phyloP scores from a whole-genome alignment of 2,113 vertebrate species.

The Grallaria varia region DNA sequence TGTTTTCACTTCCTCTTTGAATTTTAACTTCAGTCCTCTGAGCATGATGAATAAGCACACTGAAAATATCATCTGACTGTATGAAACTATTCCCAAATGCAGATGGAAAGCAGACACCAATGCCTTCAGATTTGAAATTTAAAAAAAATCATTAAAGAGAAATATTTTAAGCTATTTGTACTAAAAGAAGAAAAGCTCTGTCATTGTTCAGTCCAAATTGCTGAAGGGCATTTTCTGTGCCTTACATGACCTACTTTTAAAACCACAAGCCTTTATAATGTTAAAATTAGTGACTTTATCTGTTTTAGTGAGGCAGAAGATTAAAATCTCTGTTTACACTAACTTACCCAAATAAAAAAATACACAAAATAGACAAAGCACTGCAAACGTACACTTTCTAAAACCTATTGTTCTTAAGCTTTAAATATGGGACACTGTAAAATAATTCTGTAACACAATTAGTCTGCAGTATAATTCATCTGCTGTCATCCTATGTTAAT shows the following conservation, averaged over 20 bases:
- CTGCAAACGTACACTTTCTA: not conserved
- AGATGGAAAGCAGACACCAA: not conserved
- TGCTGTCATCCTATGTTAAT: not conserved
- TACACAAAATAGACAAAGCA: not conserved
- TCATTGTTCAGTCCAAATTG: not conserved
- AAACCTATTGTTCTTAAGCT: not conserved
- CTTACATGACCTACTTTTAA: conserved; percentile 28
- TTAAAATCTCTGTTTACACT: not conserved
- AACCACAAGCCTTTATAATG: not conserved
- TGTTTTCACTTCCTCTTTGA: not conserved
- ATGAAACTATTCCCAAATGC: not conserved
- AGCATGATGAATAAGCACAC: not conserved
- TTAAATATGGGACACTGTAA: not conserved
- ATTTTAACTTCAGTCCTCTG: not conserved
- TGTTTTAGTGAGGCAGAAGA: not conserved
- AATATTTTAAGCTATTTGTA: not conserved
- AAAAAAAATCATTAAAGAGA: not conserved
- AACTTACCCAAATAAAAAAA: not conserved
- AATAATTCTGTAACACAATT: not conserved
- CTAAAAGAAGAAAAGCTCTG: not conserved
- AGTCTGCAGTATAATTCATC: not conserved
- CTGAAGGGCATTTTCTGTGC: not conserved
- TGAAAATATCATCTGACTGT: not conserved
- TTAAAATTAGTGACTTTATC: not conserved
- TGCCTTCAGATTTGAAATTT: not conserved